Evolutionary conservation across 2,797 vertebrate genomes (phyloP), one percentile per base, ranked within the genome.

Genomic region (Cossypha dichroa): DNA sequence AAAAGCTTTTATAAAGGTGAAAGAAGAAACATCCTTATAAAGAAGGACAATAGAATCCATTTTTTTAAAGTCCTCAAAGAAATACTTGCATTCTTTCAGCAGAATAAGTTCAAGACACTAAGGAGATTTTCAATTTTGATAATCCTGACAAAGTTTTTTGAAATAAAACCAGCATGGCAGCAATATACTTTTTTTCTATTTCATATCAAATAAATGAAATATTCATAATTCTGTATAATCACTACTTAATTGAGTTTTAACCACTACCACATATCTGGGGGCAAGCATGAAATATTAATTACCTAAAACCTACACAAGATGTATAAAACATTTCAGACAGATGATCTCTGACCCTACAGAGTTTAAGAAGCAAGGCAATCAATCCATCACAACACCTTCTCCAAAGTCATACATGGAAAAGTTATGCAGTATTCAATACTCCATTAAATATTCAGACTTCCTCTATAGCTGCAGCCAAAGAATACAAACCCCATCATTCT

Each of bases 241-340:
- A 85, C 8, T 34, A 75, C 49, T 82, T 94, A 88, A 90, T 45
- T 76, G 67, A 85, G 78, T 85, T 94, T 91, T 77, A 94, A 95
- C 45, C 43, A 90, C 31, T 69, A 78, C 43, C 52, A 91, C 25
- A 60, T 86, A 88, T 56, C 88, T 91, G 54, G 52, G 38, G 72
- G 49, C 41, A 92, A 79, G 41, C 52, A 94, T 85, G 60, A 83
- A 92, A 46, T 43, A 96, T 92, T 89, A 73, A 94, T 82, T 74
- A 67, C 25, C 18, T 74, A 64, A 93, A 87, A 52, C 19, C 64
- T 64, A 77, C 60, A 83, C 23, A 64, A 81, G 28, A 84, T 11
- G 13, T 41, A 49, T 43, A 88, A 86, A 94, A 69, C 49, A 84
- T 45, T 91, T 69, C 63, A 70, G 36, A 89, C 43, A 58, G 21